Evolutionary conservation across 2,888 invertebrate species (phyloP).

Genomic region (Oxycera nigricornis): DNA sequence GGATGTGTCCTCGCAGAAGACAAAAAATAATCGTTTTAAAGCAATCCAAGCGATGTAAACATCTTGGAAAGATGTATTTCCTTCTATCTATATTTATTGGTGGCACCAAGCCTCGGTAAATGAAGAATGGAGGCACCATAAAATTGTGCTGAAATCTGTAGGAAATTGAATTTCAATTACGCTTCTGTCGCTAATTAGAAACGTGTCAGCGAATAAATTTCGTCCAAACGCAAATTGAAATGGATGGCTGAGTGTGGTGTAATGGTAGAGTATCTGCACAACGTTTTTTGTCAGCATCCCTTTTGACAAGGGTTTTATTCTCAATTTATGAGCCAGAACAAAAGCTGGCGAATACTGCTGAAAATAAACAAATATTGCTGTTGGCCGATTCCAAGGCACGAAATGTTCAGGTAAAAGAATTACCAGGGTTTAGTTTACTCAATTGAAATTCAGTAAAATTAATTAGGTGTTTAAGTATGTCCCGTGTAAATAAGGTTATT

Average conservation of each 20-base stretch:
- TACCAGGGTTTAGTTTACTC: too few relatives aligned
- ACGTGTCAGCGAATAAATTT: constrained; percentile 38
- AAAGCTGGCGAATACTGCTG: too few relatives aligned
- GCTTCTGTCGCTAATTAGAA: constrained; percentile 31
- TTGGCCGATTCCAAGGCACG: too few relatives aligned
- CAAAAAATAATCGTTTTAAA: not conserved
- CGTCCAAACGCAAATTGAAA: constrained; percentile 7
- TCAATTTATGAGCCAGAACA: not conserved
- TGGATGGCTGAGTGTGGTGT: not conserved
- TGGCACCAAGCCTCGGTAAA: not conserved
- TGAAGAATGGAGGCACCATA: not conserved
- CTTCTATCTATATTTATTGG: too few relatives aligned
- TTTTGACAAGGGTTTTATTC: constrained; percentile 6
- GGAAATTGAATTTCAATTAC: constrained; percentile 32
- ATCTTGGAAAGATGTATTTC: too few relatives aligned
- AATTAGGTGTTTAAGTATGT: too few relatives aligned
- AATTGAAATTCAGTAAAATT: too few relatives aligned
- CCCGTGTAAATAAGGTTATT: too few relatives aligned
- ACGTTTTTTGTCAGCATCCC: not conserved
- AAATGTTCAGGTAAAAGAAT: too few relatives aligned
- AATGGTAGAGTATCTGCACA: not conserved
- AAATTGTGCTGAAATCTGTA: constrained; percentile 1
- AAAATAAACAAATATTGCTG: too few relatives aligned
- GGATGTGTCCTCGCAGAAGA: not conserved
- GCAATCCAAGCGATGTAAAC: not conserved